Conservation (phyloP, 53 echinoderm and acorn worm genomes). For the Apostichopus leukothele region DNA sequence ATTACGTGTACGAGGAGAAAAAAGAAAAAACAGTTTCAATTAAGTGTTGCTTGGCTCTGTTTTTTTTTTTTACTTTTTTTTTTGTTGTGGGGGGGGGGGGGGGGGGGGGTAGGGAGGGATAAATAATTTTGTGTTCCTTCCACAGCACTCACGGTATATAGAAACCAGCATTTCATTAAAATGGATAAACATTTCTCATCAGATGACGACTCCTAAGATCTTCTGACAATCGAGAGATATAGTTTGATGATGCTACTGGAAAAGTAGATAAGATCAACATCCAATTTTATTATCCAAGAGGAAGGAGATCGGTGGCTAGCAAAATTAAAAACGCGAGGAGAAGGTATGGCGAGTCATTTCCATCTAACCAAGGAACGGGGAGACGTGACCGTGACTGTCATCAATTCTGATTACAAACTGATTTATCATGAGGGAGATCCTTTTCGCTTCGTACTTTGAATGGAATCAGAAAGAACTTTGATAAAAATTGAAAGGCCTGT, state of each 20-base stretch:
- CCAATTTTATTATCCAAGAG: constrained; percentile 34
- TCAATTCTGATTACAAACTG: constrained; percentile 23
- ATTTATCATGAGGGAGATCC: constrained; percentile 6
- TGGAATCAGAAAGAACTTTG: too few relatives aligned
- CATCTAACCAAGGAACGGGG: not conserved
- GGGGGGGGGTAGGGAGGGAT: not conserved
- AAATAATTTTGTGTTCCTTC: not conserved
- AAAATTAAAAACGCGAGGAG: constrained; percentile 22
- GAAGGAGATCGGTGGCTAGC: constrained; percentile 1
- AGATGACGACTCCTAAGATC: not conserved
- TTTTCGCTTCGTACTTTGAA: too few relatives aligned
- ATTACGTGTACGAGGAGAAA: too few relatives aligned
- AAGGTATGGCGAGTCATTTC: constrained; percentile 2
- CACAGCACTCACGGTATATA: not conserved
- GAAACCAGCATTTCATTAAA: constrained; percentile 22
- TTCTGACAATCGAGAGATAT: not conserved
- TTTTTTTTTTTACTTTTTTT: too few relatives aligned
- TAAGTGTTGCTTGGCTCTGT: not conserved
- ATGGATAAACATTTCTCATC: constrained; percentile 17
- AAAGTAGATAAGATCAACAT: constrained; percentile 38
- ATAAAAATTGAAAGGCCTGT: too few relatives aligned
- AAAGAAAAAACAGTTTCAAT: not conserved
- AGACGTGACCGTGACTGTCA: not conserved
- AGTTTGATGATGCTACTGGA: constrained; percentile 20
- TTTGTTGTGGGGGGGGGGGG: too few relatives aligned